These are phyloP conservation scores for Onchidella celtica DNA, from an alignment of 2,888 invertebrate species.

Conservation along the genomic window DNA sequence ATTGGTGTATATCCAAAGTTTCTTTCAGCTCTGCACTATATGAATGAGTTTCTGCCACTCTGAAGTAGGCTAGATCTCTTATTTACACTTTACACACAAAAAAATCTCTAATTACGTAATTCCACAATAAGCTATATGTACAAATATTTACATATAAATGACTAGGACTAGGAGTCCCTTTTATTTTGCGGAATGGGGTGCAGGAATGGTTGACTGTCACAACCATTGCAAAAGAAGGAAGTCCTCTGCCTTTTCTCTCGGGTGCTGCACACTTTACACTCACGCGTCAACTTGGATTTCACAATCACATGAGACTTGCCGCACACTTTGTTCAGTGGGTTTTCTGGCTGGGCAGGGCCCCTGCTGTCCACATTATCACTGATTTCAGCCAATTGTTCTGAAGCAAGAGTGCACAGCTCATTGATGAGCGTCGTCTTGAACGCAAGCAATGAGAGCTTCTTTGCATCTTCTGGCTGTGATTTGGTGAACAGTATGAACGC, in stretches of 20 bases:
- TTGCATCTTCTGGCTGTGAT: background rate
- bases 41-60: background rate
- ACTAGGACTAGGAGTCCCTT: no score
- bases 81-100: background rate
- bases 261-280: background rate
- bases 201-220: background rate
- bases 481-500: background rate
- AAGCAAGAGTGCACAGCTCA: background rate
- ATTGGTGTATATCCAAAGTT: no score
- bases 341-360: background rate
- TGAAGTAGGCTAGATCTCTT: background rate
- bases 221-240: background rate
- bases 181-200: no score
- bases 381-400: background rate
- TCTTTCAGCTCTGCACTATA: background rate
- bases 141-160: no score
- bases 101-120: background rate
- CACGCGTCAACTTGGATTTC: background rate
- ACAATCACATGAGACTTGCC: background rate
- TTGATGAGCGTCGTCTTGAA: background rate
- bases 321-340: background rate
- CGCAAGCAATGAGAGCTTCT: background rate
- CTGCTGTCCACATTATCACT: background rate
- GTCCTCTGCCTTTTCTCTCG: background rate
- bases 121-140: no score